Percentiles rank a stretch among this genome's conserved stretches.
Evolutionary conservation across 2,797 vertebrate species (phyloP).

Genomic region (Gallirallus australis): DNA sequence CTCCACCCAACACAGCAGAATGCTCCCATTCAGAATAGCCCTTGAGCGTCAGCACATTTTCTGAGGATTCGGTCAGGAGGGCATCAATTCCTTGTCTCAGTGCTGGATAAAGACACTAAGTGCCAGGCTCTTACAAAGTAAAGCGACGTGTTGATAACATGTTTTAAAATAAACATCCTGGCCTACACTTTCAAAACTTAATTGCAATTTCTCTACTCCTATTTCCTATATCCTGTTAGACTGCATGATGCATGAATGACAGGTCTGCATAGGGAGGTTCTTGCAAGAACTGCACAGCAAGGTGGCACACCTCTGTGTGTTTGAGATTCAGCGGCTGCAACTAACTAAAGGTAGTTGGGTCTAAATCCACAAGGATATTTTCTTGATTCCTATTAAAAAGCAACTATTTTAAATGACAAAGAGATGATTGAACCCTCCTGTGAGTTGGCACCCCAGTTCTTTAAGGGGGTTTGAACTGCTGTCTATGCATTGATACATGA

Average conservation of each 20-base stretch:
- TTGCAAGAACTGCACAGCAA: not conserved
- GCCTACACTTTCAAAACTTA: not conserved
- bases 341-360: not conserved
- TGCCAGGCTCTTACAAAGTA: not conserved
- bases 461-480: not conserved
- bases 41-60: not conserved
- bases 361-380: not conserved
- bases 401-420: not conserved
- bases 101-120: constrained; percentile 2
- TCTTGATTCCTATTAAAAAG: not conserved
- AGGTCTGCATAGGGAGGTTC: too few species aligned
- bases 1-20: not conserved
- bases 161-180: constrained; percentile 45
- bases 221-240: not conserved
- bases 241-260: not conserved
- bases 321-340: not conserved
- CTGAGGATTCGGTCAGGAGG: not conserved
- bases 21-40: not conserved
- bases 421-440: not conserved
- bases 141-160: not conserved
- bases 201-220: not conserved
- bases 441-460: not conserved
- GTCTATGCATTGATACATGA: not conserved
- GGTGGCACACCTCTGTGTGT: not conserved
- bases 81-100: not conserved